Percentiles rank a stretch among this genome's conserved stretches.
Evolutionary conservation across 2,797 vertebrate species (phyloP).

Genomic region (Clamator glandarius): DNA sequence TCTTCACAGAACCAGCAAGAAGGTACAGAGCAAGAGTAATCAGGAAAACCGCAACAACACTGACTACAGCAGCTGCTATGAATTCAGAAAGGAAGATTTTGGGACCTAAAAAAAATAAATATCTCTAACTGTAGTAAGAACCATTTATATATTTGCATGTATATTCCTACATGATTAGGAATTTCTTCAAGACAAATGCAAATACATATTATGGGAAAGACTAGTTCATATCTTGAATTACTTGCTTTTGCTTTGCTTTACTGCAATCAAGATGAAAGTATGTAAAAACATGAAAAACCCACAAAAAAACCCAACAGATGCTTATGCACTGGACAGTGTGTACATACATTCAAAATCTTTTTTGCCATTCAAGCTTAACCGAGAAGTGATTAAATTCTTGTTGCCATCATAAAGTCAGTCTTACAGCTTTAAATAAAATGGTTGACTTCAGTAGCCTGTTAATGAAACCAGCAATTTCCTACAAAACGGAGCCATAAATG

Average conservation of each 20-base stretch:
- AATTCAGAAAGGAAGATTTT: neutral
- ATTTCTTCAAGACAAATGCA: neutral
- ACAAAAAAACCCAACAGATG: neutral
- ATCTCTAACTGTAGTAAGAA: neutral
- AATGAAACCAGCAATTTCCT: slow-evolving; percentile 18
- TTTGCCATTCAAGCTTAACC: neutral
- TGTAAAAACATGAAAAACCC: neutral
- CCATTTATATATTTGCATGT: neutral
- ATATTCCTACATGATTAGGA: neutral
- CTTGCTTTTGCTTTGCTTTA: neutral
- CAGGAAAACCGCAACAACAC: neutral
- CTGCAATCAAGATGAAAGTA: neutral
- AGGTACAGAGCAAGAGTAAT: neutral
- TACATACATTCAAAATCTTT: neutral
- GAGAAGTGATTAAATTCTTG: neutral
- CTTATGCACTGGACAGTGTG: neutral
- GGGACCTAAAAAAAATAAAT: neutral
- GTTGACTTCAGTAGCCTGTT: neutral
- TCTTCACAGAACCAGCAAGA: neutral
- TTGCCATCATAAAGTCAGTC: neutral
- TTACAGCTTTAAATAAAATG: neutral
- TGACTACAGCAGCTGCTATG: neutral
- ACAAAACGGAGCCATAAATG: neutral
- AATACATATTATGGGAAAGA: neutral
- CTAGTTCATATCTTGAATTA: neutral